Percentiles rank a stretch among this genome's conserved stretches.
Evolutionary conservation across 2,888 invertebrate species (phyloP).

Genomic region (Caenorhabditis becei): DNA sequence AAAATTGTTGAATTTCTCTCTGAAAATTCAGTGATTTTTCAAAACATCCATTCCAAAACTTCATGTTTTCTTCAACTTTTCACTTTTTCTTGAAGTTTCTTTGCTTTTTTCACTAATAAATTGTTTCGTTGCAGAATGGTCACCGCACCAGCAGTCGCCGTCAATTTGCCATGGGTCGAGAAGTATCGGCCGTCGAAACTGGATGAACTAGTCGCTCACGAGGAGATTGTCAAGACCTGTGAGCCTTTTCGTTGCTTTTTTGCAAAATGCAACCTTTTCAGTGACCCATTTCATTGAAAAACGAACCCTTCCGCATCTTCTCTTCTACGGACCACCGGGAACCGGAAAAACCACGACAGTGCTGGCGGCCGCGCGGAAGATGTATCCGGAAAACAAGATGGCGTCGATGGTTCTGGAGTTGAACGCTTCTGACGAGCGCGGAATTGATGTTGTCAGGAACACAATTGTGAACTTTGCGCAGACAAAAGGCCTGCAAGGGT

Average conservation of each 20-base stretch:
- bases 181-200: conserved; percentile 95
- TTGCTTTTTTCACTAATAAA: neutral
- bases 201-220: conserved; percentile 95
- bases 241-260: conserved; percentile 82
- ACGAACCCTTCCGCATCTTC: conserved; percentile 93
- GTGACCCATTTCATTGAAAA: conserved; percentile 87
- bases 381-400: conserved; percentile 92
- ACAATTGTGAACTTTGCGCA: conserved; percentile 67
- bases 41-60: neutral
- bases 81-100: neutral
- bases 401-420: conserved; percentile 93
- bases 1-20: neutral
- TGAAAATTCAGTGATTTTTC: neutral
- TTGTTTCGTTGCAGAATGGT: conserved; percentile 18
- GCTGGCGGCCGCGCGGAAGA: conserved; percentile 93
- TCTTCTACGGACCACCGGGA: conserved; percentile 98
- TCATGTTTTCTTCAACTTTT: conserved; percentile 6
- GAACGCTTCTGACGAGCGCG: conserved; percentile 98
- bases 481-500: conserved; percentile 88
- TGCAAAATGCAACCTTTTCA: conserved; percentile 54
- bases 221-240: conserved; percentile 97
- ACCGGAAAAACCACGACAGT: conserved; percentile 98
- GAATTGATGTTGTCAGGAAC: conserved; percentile 82
- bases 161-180: conserved; percentile 88
- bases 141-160: conserved; percentile 5